Evolutionary conservation across 2,888 invertebrate genomes (phyloP).

Genomic region (Cryptus viduatorius): DNA sequence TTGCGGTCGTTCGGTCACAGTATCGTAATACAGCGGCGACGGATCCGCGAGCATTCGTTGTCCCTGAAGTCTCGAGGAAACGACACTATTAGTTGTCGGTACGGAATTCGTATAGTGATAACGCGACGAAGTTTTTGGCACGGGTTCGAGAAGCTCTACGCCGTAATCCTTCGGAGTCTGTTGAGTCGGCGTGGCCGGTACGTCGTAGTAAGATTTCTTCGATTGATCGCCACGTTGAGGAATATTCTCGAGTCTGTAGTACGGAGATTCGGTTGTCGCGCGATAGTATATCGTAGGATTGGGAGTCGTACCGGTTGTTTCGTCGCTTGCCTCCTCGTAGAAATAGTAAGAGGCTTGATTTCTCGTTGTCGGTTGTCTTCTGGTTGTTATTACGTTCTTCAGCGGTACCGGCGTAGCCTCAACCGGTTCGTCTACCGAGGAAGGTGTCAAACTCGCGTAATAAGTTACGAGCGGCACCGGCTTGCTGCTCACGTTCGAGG

Average conservation of each 20-base stretch:
- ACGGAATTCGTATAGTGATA: slow-evolving; percentile 74
- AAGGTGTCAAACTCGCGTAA: slow-evolving; percentile 86
- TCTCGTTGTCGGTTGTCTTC: slow-evolving; percentile 70
- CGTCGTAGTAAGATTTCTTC: slow-evolving; percentile 74
- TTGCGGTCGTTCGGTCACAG: slow-evolving; percentile 71
- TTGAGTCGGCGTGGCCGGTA: slow-evolving; percentile 70
- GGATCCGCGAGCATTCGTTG: slow-evolving; percentile 74
- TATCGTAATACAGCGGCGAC: slow-evolving; percentile 77
- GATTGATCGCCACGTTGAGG: slow-evolving; percentile 46
- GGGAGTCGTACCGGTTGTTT: slow-evolving; percentile 74
- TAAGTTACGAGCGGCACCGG: slow-evolving; percentile 88
- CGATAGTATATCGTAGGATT: slow-evolving; percentile 74
- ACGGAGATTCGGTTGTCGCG: slow-evolving; percentile 76
- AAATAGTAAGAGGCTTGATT: slow-evolving; percentile 88
- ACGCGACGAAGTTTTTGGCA: slow-evolving; percentile 76
- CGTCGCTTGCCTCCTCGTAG: slow-evolving; percentile 87
- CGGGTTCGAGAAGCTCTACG: slow-evolving; percentile 76
- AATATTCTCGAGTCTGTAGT: slow-evolving; percentile 48
- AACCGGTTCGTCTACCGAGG: slow-evolving; percentile 76
- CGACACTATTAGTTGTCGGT: slow-evolving; percentile 68
- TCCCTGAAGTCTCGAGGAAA: slow-evolving; percentile 69
- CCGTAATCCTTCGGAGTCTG: slow-evolving; percentile 76
- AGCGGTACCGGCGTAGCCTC: slow-evolving; percentile 79
- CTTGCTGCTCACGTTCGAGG: slow-evolving; percentile 85
- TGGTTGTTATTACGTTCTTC: slow-evolving; percentile 74